These are phyloP conservation scores for Oxycera nigricornis DNA, from an alignment of 2,888 invertebrate genomes.

Conservation along the genomic window DNA sequence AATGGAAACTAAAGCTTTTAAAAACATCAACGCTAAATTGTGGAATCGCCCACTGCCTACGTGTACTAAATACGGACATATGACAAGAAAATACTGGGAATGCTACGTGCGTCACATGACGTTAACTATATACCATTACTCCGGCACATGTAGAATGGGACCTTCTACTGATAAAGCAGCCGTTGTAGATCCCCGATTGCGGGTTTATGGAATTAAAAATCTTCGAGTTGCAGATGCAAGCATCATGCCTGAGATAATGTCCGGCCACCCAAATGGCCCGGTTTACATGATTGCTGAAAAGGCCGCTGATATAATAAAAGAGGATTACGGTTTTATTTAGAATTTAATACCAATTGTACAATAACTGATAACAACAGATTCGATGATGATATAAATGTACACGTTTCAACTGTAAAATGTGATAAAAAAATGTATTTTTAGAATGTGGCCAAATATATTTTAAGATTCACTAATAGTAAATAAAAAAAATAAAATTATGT, in stretches of 20 bases:
- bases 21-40: conserved; percentile 62
- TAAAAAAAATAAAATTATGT: no score
- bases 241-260: conserved; percentile 62
- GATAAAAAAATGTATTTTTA: no score
- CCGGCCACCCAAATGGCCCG: conserved; percentile 62
- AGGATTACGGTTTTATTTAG: conserved; percentile 51
- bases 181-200: conserved; percentile 66
- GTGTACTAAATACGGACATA: conserved; percentile 62
- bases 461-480: no score
- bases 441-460: no score
- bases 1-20: conserved; percentile 63
- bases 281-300: conserved; percentile 64
- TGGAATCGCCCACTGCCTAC: conserved; percentile 64
- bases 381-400: no score
- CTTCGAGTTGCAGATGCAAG: conserved; percentile 64
- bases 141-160: conserved; percentile 69
- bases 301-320: conserved; percentile 62
- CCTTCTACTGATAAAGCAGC: conserved; percentile 64
- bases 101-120: conserved; percentile 67
- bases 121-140: conserved; percentile 67
- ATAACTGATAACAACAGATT: neutral
- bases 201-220: conserved; percentile 59
- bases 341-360: no score
- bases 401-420: no score
- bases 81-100: conserved; percentile 68